Evolutionary conservation across 2,888 invertebrate genomes (phyloP).

Genomic region (Diaprepes abbreviatus): DNA sequence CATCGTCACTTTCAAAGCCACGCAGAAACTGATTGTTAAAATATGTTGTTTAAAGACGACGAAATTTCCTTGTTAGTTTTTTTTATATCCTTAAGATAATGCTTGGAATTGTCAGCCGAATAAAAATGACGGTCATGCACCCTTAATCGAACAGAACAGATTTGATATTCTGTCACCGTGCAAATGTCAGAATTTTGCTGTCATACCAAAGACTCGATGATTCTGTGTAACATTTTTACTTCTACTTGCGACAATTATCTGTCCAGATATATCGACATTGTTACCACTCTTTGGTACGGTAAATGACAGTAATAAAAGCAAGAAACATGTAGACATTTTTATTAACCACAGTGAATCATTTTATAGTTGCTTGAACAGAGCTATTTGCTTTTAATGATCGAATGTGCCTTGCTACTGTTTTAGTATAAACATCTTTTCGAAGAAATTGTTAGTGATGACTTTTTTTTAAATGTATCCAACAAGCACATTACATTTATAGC

Average conservation of each 20-base stretch:
- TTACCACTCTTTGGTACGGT: constrained; percentile 26
- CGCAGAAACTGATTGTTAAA: constrained; percentile 30
- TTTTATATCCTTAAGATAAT: constrained; percentile 38
- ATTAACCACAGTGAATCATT: constrained; percentile 23
- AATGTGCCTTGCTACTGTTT: constrained; percentile 3
- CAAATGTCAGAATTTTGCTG: constrained; percentile 22
- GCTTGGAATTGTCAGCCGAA: constrained; percentile 49
- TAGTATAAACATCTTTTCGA: constrained; percentile 13
- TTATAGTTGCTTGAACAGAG: constrained; percentile 17
- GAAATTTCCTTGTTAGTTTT: constrained; percentile 29
- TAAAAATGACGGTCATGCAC: constrained; percentile 54
- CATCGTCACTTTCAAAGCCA: constrained; percentile 29
- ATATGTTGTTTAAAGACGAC: constrained; percentile 30
- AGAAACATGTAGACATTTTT: constrained; percentile 27
- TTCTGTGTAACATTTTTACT: constrained; percentile 20
- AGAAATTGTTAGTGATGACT: constrained; percentile 2
- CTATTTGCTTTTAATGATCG: constrained; percentile 19
- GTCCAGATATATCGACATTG: constrained; percentile 29
- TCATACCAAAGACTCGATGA: constrained; percentile 8
- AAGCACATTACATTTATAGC: too few species aligned
- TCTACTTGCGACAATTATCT: constrained; percentile 21
- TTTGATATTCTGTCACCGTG: constrained; percentile 32
- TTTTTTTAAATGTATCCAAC: too few species aligned
- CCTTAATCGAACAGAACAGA: constrained; percentile 48
- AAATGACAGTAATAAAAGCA: constrained; percentile 25